Conservation (phyloP, 2,797 vertebrate species). For the Onychomys leucogaster region DNA sequence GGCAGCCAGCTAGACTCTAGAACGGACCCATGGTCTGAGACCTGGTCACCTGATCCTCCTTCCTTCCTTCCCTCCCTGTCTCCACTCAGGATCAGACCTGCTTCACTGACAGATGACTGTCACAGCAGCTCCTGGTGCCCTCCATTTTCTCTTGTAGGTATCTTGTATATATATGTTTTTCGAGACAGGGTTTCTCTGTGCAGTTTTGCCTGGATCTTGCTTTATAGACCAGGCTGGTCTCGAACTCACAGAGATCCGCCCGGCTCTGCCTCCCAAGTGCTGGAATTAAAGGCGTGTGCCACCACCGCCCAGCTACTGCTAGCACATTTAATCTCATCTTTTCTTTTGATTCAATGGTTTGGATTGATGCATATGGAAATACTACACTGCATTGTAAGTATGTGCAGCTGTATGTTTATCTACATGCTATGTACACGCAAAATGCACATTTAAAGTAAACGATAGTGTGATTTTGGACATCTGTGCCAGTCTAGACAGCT, state of each 20-base stretch:
- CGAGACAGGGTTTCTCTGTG: too few relatives aligned
- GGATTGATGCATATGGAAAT: background rate
- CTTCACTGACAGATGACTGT: background rate
- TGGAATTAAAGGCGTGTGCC: too few relatives aligned
- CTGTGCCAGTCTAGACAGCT: too few relatives aligned
- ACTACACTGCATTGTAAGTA: background rate
- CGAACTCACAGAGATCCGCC: too few relatives aligned
- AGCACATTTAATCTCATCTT: background rate
- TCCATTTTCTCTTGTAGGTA: background rate
- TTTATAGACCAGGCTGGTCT: too few relatives aligned
- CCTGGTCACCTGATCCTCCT: background rate
- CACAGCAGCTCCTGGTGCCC: background rate
- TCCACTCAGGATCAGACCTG: background rate
- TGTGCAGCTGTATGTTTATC: background rate
- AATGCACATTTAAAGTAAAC: constrained; percentile 7
- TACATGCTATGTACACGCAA: background rate
- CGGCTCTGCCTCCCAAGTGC: too few relatives aligned
- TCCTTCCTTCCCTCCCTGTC: background rate
- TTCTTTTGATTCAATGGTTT: background rate
- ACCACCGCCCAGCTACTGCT: background rate
- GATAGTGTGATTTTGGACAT: background rate
- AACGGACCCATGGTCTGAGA: background rate
- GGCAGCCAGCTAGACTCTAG: background rate
- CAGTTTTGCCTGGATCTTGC: too few relatives aligned
- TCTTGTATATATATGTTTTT: too few relatives aligned